These are phyloP conservation scores for Callyntrura sp. DNA, from an alignment of 2,888 invertebrate species.

Conservation along the genomic window DNA sequence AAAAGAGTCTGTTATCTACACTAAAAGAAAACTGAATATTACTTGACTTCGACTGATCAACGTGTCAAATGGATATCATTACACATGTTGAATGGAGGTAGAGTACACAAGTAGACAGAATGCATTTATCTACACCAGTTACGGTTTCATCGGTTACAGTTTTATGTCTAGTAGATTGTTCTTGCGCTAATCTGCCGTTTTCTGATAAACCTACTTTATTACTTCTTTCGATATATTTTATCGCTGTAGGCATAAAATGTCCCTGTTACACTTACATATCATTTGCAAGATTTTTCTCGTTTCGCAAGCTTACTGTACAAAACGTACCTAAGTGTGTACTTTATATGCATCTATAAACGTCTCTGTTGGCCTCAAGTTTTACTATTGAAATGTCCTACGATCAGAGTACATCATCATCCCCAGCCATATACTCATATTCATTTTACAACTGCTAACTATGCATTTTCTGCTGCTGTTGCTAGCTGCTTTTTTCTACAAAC, in stretches of 20 bases:
- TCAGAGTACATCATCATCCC: neutral
- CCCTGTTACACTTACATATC: conserved; percentile 72
- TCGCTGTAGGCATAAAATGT: conserved; percentile 50
- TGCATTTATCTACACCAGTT: neutral
- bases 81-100: neutral
- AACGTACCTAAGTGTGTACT: too few relatives aligned
- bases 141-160: conserved; percentile 24
- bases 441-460: too few relatives aligned
- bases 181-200: conserved; percentile 16
- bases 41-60: neutral
- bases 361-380: conserved; percentile 42
- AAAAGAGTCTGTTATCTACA: neutral
- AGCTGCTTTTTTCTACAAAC: too few relatives aligned
- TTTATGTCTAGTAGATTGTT: conserved; percentile 45
- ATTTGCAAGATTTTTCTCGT: conserved; percentile 28
- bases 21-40: neutral
- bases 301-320: too few relatives aligned
- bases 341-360: too few relatives aligned
- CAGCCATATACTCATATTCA: too few relatives aligned
- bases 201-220: neutral
- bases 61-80: neutral
- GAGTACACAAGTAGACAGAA: too few relatives aligned
- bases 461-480: too few relatives aligned
- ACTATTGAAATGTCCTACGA: neutral
- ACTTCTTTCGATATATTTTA: conserved; percentile 32